Evolutionary conservation across 2,888 invertebrate species (phyloP), one percentile per base, ranked within the genome.

Genomic region (Phrixothrix hirtus): DNA sequence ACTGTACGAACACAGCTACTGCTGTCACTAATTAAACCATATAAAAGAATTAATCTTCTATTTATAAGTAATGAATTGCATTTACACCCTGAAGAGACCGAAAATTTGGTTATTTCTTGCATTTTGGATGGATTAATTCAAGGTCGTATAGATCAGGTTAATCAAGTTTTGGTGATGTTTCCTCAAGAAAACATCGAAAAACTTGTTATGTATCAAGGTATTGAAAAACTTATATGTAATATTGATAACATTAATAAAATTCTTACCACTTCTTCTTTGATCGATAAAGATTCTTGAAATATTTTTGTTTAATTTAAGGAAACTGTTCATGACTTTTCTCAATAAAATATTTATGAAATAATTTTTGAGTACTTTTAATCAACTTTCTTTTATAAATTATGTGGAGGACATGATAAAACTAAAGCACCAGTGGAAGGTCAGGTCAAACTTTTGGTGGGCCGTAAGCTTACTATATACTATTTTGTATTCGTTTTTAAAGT

Each of bases 1-100:
- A 96, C 96, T 76, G 96, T 99, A 67, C 83, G 98, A 57, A 97
- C 96, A 1, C 90, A 97, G 79, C 97, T 98, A 50, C 80, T 99
- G 49, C 90, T 98, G 58, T 93, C 94, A 71, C 78, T 99, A 56
- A 96, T 99, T 64, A 92, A 92, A 49, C 98, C 99, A 0, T 99
- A 99, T 78, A 96, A 93, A 37, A 86, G 92, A 68, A 95, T 99
- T 63, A 93, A 94, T 70, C 92, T 99, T 72, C 90, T 91, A 1
- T 98, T 96, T 74, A 93, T 98, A 71, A 95, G 96, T 26, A 88
- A 91, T 75, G 92, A 94, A 73, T 78, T 95, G 51, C 93, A 93
- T 69, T 94, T 95, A 61, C 89, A 91, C 70, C 89, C 88, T 46
- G 85, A 86, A 55, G 98, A 99, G 76, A 95, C 97, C 14, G 96